A percentile compares a stretch with the other conserved stretches of the same genome.
These are phyloP conservation scores for Wiebesia pumilae DNA, from an alignment of 1,140 invertebrate genomes.

Conservation along the genomic window DNA sequence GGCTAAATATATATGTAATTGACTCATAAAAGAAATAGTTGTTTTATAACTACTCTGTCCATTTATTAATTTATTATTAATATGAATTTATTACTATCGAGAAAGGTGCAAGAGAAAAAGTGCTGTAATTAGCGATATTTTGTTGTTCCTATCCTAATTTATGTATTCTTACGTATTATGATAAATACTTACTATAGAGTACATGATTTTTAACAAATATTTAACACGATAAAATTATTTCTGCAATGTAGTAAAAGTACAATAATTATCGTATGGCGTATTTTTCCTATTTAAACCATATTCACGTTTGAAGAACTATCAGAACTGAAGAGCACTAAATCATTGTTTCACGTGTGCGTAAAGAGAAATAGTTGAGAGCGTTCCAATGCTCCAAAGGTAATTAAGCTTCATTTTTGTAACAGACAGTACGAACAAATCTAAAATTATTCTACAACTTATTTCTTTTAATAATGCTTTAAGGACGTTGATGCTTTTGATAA, in stretches of 20 bases:
- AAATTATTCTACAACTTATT: not conserved
- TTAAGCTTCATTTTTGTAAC: not conserved
- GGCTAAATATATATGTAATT: too few relatives aligned
- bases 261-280: too few relatives aligned
- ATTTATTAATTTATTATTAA: too few relatives aligned
- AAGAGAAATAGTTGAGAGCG: not conserved
- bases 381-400: not conserved
- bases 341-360: not conserved
- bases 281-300: not conserved
- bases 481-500: not conserved
- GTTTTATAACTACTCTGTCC: too few relatives aligned
- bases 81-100: too few relatives aligned
- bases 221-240: not conserved
- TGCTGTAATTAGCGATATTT: too few relatives aligned
- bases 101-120: too few relatives aligned
- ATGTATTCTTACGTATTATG: too few relatives aligned
- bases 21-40: too few relatives aligned
- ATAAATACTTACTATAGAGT: not conserved
- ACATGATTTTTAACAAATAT: not conserved
- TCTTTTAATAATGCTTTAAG: not conserved
- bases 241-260: too few relatives aligned
- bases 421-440: not conserved
- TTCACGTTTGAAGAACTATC: not conserved
- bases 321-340: not conserved
- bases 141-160: too few relatives aligned